Evolutionary conservation across 2,888 invertebrate genomes (phyloP), one percentile per base, ranked within the genome.

Genomic region (Drosophila falleni): DNA sequence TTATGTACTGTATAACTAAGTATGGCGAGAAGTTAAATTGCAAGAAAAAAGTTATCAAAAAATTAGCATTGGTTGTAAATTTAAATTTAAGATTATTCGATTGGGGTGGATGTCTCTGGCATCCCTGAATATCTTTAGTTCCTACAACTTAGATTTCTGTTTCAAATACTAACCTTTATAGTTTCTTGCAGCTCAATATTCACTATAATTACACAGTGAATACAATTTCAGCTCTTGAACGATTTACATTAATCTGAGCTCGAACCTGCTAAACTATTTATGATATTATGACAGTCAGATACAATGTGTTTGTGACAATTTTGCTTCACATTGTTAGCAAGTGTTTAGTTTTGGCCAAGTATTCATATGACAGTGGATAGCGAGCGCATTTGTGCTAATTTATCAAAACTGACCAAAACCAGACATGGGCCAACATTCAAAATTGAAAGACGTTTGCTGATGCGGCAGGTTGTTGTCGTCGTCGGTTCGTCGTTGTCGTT

Each of bases 401-500:
- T 87, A 84, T 87, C 80, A 87, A 75, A 85, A 81, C 65, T 78
- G 65, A 69, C 49, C 74, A 65, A 65, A 35, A 35, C 63, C 70
- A 74, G 81, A 71, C 71, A 77, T 71, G 29, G 70, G 74, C 58
- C 70, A 81, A 66, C 81, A 76, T 72, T 72, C 64, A 67, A 64
- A 63, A 67, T 78, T 75, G 62, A 69, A 84, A 84, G 84, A 84
- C 86, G 78, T 82, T 82, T 87, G 84, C 88, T 84, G 84, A 84
- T 84, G 88, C 83, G 74, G 84, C 84, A 87, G 70, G 80, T 81
- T 87, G 63, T 68, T 65, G 68, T 62, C 50, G 47, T 46, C 6
- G 16, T 23, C 9, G n/a, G n/a, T n/a, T n/a, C n/a, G 19, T 49
- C 23, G 23, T 23, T 4, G 23, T 23, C 23, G 23, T 23, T 19